Evolutionary conservation across 2,797 vertebrate genomes (phyloP).

Genomic region (Notolabrus celidotus): DNA sequence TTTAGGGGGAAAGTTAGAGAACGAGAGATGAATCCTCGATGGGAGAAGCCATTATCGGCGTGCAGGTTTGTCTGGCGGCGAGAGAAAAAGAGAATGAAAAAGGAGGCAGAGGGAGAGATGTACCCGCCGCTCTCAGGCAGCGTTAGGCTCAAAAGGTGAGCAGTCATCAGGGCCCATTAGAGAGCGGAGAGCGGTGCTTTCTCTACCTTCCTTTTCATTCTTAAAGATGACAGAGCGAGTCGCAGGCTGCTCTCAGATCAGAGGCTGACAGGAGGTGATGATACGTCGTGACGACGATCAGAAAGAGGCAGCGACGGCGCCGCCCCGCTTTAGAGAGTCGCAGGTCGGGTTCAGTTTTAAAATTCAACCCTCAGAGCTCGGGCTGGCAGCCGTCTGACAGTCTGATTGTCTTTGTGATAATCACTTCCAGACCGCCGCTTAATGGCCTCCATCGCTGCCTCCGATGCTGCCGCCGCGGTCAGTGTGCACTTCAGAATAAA

Average conservation of each 20-base stretch:
- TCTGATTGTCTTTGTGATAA: conserved; percentile 58
- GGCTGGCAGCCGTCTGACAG: conserved; percentile 40
- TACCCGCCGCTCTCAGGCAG: conserved; percentile 61
- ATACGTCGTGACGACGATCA: conserved; percentile 27
- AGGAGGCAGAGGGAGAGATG: conserved; percentile 39
- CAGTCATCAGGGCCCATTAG: conserved; percentile 70
- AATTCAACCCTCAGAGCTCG: conserved; percentile 34
- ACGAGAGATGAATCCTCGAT: conserved; percentile 71
- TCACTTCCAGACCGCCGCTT: conserved; percentile 51
- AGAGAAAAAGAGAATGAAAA: no score
- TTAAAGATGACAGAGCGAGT: conserved; percentile 57
- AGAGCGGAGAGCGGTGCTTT: conserved; percentile 41
- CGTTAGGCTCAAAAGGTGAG: conserved; percentile 72
- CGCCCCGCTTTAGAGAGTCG: conserved; percentile 28
- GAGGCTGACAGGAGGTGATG: conserved; percentile 56
- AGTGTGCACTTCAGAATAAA: neutral
- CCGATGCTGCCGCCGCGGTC: neutral
- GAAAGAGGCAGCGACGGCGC: neutral
- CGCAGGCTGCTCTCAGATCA: conserved; percentile 61
- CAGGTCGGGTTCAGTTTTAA: conserved; percentile 44
- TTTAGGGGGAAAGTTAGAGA: conserved; percentile 67
- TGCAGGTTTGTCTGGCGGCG: conserved; percentile 49
- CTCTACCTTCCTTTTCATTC: conserved; percentile 39
- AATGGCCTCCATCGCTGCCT: conserved; percentile 35
- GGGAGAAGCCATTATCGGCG: conserved; percentile 68